Conservation (phyloP, 2,888 invertebrate species). For the Melinaea menophilus region DNA sequence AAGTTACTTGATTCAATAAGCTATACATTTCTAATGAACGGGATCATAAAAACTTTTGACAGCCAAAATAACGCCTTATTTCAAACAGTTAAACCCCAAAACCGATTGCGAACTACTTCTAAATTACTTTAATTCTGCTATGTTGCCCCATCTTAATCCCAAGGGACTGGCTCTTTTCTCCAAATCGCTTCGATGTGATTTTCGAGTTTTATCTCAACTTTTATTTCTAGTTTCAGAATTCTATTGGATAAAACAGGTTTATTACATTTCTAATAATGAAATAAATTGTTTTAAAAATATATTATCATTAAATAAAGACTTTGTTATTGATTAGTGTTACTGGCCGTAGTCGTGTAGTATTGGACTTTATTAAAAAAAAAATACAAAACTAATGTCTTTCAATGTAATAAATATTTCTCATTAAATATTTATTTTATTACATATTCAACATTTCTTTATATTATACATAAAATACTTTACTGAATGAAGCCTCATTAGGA, state of each 20-base stretch:
- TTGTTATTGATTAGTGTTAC: too few relatives aligned
- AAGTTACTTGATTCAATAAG: slow-evolving; percentile 15
- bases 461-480: too few relatives aligned
- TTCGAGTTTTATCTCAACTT: slow-evolving; percentile 46
- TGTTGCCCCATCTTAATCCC: slow-evolving; percentile 43
- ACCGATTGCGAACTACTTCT: slow-evolving; percentile 26
- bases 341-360: too few relatives aligned
- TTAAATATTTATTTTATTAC: too few relatives aligned
- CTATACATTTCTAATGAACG: slow-evolving; percentile 19
- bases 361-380: too few relatives aligned
- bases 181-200: slow-evolving; percentile 45
- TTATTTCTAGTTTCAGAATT: slow-evolving; percentile 35
- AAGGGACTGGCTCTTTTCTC: slow-evolving; percentile 38
- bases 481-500: too few relatives aligned
- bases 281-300: too few relatives aligned
- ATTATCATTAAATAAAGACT: too few relatives aligned
- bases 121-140: slow-evolving; percentile 36
- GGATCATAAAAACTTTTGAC: slow-evolving; percentile 12
- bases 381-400: too few relatives aligned
- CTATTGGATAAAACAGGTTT: slow-evolving; percentile 42
- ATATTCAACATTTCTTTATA: too few relatives aligned
- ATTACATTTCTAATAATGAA: slow-evolving; percentile 30
- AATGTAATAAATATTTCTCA: too few relatives aligned
- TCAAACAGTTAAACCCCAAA: slow-evolving; percentile 25
- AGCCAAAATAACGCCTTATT: slow-evolving; percentile 12